Conservation (phyloP, 2,888 invertebrate species). For the Napeogenes inachia region DNA sequence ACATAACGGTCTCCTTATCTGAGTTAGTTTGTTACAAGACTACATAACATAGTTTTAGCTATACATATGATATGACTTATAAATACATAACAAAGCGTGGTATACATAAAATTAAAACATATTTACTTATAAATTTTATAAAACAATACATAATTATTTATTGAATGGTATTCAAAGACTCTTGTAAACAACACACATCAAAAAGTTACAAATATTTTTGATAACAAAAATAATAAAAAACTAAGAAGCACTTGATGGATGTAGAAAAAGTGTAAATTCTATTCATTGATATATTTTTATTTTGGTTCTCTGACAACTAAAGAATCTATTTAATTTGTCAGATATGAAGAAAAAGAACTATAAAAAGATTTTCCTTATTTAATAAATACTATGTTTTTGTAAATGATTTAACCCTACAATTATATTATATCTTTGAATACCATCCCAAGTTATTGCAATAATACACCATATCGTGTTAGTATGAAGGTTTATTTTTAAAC, state of each 20-base stretch:
- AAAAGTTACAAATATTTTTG: slow-evolving; percentile 6
- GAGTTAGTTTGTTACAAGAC: slow-evolving; percentile 5
- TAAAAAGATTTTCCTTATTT: no score
- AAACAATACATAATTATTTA: slow-evolving; percentile 6
- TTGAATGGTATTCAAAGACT: slow-evolving; percentile 23
- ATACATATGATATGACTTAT: slow-evolving; percentile 34
- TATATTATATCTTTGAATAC: slow-evolving; percentile 14
- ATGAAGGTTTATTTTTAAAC: slow-evolving; percentile 20
- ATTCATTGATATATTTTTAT: no score
- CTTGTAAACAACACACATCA: neutral
- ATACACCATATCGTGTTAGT: slow-evolving; percentile 22
- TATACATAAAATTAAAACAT: slow-evolving; percentile 4
- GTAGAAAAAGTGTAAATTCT: no score
- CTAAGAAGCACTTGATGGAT: slow-evolving; percentile 1
- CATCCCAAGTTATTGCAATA: slow-evolving; percentile 22
- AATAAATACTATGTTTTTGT: no score
- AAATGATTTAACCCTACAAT: no score
- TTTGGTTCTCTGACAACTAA: no score
- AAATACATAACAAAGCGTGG: slow-evolving; percentile 30
- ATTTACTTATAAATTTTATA: slow-evolving; percentile 5
- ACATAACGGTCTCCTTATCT: slow-evolving; percentile 2
- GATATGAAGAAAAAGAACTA: no score
- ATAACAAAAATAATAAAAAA: slow-evolving; percentile 17
- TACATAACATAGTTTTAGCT: slow-evolving; percentile 15
- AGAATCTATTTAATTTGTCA: no score